Base-by-base conservation (phyloP, 2,113 vertebrate genomes). In the Gnathonemus longibarbis region DNA sequence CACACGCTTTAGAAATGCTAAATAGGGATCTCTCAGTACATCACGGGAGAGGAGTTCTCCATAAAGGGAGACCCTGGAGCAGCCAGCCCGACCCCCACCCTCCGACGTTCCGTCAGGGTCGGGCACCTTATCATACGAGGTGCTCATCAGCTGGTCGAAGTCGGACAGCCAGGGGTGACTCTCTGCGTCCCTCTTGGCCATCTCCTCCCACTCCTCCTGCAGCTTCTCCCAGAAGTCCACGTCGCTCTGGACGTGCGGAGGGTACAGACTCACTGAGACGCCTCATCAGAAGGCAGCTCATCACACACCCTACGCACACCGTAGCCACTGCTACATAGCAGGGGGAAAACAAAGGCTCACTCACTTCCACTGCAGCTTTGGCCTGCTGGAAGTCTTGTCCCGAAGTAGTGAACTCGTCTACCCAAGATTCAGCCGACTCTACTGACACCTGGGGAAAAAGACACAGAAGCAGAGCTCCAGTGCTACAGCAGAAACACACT, bases 161-260 rank as follows among this genome's bases (percentile, higher is more conserved):
- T 99, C 98, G 0, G 98, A 98, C 87, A 99, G 96, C 98, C 98
- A 99, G 24, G 98, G 98, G 90, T 99, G 98, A 85, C 97, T 96
- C 93, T 99, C 98, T 17, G 98, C 98, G 11, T 99, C 98, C 92
- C 98, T 95, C 93, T 98, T 99, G 0, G 98, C 97, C 98, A 99
- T 99, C 94, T 99, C 98, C 93, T 99, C 98, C 97, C 98, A 97
- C 92, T 99, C 98, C 92, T 98, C 97, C 96, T 99, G 98, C 91
- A 99, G 96, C 94, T 98, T 99, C 95, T 99, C 98, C 98, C 98
- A 99, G 96, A 99, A 99, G 95, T 99, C 98, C 49, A 98, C 97
- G 95, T 99, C 98, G 90, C 98, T 98, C 98, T 99, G 95, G 53
- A 50, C 17, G 77, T 31, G 21, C 1, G 42, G 56, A 46, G 35